A percentile compares a stretch with the other conserved stretches of the same genome.
These are phyloP conservation scores for Neelides folsomi DNA, from an alignment of 2,888 invertebrate species.

Conservation along the genomic window DNA sequence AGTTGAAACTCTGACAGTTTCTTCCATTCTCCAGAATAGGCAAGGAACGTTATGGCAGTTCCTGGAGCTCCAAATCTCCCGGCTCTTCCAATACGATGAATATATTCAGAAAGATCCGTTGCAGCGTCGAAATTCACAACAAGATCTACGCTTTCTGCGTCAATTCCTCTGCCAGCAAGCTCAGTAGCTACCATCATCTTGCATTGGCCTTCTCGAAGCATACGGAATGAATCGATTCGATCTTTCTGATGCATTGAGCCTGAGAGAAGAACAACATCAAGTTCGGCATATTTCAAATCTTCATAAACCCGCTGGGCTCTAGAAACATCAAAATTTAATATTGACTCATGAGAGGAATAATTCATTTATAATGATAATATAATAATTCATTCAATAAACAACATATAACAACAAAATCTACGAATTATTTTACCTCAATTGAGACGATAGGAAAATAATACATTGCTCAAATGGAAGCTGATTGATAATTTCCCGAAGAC, in stretches of 20 bases:
- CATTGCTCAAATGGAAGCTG: conserved; percentile 70
- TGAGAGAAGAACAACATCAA: conserved; percentile 62
- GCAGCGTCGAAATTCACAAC: conserved; percentile 87
- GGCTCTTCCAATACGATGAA: conserved; percentile 89
- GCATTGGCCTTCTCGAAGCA: conserved; percentile 64
- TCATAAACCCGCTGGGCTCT: conserved; percentile 68
- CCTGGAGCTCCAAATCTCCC: conserved; percentile 85
- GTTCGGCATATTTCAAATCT: conserved; percentile 55
- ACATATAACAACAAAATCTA: no score
- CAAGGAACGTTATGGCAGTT: conserved; percentile 58
- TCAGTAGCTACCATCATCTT: conserved; percentile 48
- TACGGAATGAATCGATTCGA: conserved; percentile 59
- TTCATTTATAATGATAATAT: no score
- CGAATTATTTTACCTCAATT: conserved; percentile 47
- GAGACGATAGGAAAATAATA: conserved; percentile 79
- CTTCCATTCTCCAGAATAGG: conserved; percentile 50
- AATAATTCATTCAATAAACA: no score
- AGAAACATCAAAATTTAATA: conserved; percentile 21
- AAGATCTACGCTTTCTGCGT: conserved; percentile 81
- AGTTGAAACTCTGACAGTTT: conserved; percentile 42
- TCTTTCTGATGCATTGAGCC: conserved; percentile 66
- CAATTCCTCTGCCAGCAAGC: conserved; percentile 82
- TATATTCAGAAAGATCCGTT: conserved; percentile 61
- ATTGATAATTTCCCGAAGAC: conserved; percentile 18
- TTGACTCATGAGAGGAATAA: neutral